phyloP scores from a whole-genome alignment of 2,797 vertebrate genomes.

The Podarcis siculus region DNA sequence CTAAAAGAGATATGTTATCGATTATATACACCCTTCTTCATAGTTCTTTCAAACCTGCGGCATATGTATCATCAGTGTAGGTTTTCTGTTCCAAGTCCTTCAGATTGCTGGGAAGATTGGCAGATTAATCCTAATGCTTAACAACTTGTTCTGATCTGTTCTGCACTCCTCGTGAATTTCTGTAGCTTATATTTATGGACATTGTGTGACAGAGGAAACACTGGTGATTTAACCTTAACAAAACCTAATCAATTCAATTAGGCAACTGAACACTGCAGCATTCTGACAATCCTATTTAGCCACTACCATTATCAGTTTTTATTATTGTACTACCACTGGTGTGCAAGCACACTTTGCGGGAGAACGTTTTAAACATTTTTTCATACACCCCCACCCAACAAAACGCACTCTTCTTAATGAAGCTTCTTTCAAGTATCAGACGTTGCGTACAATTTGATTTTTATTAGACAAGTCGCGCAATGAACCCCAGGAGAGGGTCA shows the following conservation, averaged over 20 bases:
- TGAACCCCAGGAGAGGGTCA: constrained; percentile 48
- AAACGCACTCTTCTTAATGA: neutral
- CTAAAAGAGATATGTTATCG: no score
- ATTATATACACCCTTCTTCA: neutral
- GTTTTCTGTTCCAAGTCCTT: neutral
- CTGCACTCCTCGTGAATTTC: neutral
- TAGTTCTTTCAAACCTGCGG: neutral
- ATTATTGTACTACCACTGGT: neutral
- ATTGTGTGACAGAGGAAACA: neutral
- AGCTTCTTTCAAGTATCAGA: neutral
- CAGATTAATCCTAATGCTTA: neutral
- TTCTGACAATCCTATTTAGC: neutral
- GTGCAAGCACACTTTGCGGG: neutral
- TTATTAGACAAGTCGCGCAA: constrained; percentile 65
- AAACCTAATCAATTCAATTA: neutral
- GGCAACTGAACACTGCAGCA: neutral
- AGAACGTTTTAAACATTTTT: neutral
- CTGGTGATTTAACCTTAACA: neutral
- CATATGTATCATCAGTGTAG: neutral
- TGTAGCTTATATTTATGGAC: neutral
- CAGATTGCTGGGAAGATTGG: neutral
- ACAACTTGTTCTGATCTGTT: neutral
- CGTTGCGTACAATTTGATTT: constrained; percentile 45
- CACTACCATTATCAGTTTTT: neutral
- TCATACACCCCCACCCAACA: neutral